Percentiles rank a stretch among this genome's conserved stretches.
Conservation (phyloP, 2,888 invertebrate species). For the Caenorhabditis sulstoni region DNA sequence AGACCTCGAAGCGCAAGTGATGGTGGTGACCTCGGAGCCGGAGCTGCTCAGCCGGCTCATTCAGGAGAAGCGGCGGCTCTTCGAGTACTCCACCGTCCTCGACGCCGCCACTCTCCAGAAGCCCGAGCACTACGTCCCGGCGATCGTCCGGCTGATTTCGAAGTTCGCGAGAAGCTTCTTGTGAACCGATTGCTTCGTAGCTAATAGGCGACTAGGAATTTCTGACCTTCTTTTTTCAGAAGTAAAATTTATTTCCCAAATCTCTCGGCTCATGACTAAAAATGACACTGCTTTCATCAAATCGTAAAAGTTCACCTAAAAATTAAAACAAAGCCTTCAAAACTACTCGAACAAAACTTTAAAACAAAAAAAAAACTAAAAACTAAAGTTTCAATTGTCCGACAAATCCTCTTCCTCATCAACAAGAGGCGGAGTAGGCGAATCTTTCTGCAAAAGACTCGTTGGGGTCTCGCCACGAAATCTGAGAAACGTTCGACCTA, state of each 20-base stretch:
- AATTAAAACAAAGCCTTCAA: slow-evolving; percentile 3
- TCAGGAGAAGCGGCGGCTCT: slow-evolving; percentile 87
- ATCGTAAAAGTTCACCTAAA: too few species aligned
- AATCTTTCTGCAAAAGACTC: background rate
- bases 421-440: background rate
- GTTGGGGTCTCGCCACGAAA: background rate
- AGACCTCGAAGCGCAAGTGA: slow-evolving; percentile 94
- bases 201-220: background rate
- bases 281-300: too few species aligned
- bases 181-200: slow-evolving; percentile 80
- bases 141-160: slow-evolving; percentile 89
- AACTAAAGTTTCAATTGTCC: too few species aligned
- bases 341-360: too few species aligned
- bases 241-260: too few species aligned
- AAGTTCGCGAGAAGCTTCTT: slow-evolving; percentile 88
- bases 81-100: slow-evolving; percentile 83
- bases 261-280: too few species aligned
- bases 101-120: slow-evolving; percentile 84
- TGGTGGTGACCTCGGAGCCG: slow-evolving; percentile 88
- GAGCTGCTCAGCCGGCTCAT: slow-evolving; percentile 81
- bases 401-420: background rate
- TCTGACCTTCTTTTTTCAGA: too few species aligned
- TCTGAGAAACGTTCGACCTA: too few species aligned
- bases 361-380: background rate
- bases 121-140: slow-evolving; percentile 86